Evolutionary conservation across 2,113 vertebrate genomes (phyloP).

Genomic region (Vulpes ferrilata): DNA sequence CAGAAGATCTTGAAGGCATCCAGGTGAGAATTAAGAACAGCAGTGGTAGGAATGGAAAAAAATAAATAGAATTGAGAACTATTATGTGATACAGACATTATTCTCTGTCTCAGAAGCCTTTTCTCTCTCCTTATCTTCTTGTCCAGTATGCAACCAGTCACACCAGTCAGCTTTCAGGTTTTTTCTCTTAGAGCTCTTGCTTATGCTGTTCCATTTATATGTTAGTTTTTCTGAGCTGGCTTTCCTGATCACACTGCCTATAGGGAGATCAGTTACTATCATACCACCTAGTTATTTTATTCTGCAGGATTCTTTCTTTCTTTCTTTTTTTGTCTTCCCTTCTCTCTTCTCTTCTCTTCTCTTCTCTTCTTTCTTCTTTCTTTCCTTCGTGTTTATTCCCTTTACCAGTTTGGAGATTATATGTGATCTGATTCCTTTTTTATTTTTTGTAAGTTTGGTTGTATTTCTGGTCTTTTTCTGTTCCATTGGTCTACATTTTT

Average conservation of each 20-base stretch:
- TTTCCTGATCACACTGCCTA: not conserved
- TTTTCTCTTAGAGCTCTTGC: not conserved
- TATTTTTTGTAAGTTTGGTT: not conserved
- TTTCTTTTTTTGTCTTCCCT: not conserved
- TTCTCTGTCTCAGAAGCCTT: not conserved
- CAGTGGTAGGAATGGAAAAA: not conserved
- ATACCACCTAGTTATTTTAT: not conserved
- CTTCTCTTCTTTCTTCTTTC: not conserved
- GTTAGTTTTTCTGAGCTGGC: not conserved
- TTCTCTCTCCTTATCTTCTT: not conserved
- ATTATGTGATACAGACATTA: not conserved
- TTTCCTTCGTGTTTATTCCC: not conserved
- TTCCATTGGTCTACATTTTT: not conserved
- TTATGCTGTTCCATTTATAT: not conserved
- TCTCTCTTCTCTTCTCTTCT: too few relatives aligned
- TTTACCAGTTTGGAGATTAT: not conserved
- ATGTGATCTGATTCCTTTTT: not conserved
- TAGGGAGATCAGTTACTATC: not conserved
- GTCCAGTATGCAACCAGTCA: not conserved
- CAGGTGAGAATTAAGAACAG: not conserved
- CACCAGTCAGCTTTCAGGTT: not conserved
- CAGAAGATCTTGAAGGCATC: not conserved
- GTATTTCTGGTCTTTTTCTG: slow-evolving; percentile 12
- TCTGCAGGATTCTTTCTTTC: not conserved
- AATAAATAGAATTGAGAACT: not conserved